These are phyloP conservation scores for Rugalucina vietnamica DNA, from an alignment of 2,888 invertebrate species.

Conservation along the genomic window DNA sequence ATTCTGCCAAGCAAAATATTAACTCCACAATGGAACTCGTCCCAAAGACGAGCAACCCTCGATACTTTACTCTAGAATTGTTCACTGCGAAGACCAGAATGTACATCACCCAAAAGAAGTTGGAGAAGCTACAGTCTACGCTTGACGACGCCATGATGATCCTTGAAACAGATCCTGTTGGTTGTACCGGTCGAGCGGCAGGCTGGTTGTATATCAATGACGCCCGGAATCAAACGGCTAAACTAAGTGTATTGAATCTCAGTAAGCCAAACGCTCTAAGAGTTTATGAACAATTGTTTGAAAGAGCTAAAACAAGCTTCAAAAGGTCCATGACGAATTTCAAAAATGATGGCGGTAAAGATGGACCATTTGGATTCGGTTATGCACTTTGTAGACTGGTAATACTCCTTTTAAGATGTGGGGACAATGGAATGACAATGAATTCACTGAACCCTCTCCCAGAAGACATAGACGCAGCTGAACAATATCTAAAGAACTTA, in stretches of 20 bases:
- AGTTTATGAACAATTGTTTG: slow-evolving; percentile 50
- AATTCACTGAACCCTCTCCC: slow-evolving; percentile 30
- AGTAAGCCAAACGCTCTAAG: slow-evolving; percentile 42
- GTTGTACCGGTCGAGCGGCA: slow-evolving; percentile 63
- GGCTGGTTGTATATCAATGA: slow-evolving; percentile 69
- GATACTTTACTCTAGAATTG: slow-evolving; percentile 63
- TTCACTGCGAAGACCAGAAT: slow-evolving; percentile 63
- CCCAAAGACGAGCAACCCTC: slow-evolving; percentile 59
- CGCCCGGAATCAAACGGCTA: slow-evolving; percentile 54
- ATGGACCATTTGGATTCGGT: slow-evolving; percentile 67
- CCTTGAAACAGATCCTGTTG: slow-evolving; percentile 61
- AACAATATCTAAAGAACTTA: slow-evolving; percentile 51
- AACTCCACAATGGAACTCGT: slow-evolving; percentile 52
- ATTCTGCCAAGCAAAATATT: slow-evolving; percentile 57
- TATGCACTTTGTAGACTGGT: slow-evolving; percentile 60
- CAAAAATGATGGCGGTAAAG: slow-evolving; percentile 64
- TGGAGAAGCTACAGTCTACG: slow-evolving; percentile 57
- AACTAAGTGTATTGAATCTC: slow-evolving; percentile 59
- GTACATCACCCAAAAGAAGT: slow-evolving; percentile 65
- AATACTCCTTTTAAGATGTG: slow-evolving; percentile 59
- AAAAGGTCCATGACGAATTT: slow-evolving; percentile 61
- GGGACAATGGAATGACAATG: slow-evolving; percentile 65
- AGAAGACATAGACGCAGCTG: slow-evolving; percentile 54
- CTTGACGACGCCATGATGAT: slow-evolving; percentile 66
- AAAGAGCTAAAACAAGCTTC: slow-evolving; percentile 56